Evolutionary conservation across 1,140 invertebrate genomes (phyloP).

Genomic region (Gerris buenoi): DNA sequence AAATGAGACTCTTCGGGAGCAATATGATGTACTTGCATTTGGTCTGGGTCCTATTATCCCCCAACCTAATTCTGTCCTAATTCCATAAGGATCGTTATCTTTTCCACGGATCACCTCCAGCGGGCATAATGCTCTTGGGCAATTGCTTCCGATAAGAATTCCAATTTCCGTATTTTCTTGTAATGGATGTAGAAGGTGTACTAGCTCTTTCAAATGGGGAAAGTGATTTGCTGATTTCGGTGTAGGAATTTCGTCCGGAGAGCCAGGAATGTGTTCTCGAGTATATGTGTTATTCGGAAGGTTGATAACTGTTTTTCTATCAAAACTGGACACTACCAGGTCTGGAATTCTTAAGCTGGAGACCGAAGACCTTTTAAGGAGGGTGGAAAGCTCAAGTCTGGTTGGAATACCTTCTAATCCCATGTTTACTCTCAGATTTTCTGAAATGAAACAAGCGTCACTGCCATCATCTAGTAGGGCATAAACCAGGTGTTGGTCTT

Average conservation of each 20-base stretch:
- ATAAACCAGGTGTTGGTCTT: neutral
- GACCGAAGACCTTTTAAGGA: neutral
- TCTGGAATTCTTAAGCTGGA: neutral
- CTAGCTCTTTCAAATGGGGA: neutral
- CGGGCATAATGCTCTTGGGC: neutral
- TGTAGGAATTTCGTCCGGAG: neutral
- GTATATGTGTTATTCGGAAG: neutral
- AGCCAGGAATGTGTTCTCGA: neutral
- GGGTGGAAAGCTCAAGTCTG: neutral
- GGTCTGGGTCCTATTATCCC: neutral
- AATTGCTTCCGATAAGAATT: neutral
- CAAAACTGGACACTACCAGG: neutral
- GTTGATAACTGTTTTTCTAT: neutral
- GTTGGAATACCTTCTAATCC: neutral
- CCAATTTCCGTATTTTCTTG: neutral
- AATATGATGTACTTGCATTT: too few relatives aligned
- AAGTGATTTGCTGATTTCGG: neutral
- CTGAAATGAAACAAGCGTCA: neutral
- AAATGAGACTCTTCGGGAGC: too few relatives aligned
- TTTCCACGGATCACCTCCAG: neutral
- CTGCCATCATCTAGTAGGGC: neutral
- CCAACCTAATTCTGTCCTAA: neutral
- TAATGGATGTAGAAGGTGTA: neutral
- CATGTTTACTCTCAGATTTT: neutral
- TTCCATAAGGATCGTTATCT: neutral